These are phyloP conservation scores for Camponotus vicinus DNA, from an alignment of 1,140 invertebrate genomes.

Conservation along the genomic window DNA sequence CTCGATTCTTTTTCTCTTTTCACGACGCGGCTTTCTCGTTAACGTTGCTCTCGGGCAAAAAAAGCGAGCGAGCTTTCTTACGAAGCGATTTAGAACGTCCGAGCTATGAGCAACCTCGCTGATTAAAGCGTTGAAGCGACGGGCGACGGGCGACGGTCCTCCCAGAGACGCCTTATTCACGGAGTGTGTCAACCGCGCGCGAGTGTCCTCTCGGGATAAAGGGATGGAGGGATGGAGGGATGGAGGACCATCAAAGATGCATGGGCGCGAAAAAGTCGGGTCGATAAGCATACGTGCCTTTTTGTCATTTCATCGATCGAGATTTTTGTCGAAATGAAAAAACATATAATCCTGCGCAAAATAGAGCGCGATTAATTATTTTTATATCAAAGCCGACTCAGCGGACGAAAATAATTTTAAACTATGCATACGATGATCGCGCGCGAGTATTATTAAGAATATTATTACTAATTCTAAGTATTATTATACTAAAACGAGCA, in stretches of 20 bases:
- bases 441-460: not conserved
- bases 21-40: conserved; percentile 51
- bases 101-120: conserved; percentile 65
- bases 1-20: conserved; percentile 49
- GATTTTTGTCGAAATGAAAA: not conserved
- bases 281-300: not conserved
- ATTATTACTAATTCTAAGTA: not conserved
- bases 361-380: not conserved
- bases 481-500: not conserved
- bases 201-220: not conserved
- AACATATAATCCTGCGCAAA: no score
- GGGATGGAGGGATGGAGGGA: not conserved
- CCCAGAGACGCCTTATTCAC: not conserved
- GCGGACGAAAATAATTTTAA: not conserved
- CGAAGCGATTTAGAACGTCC: conserved; percentile 62
- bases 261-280: conserved; percentile 1
- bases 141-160: not conserved
- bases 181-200: not conserved
- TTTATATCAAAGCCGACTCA: not conserved
- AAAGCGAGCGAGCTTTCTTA: conserved; percentile 52
- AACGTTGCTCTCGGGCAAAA: conserved; percentile 33
- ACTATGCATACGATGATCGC: not conserved
- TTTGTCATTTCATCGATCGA: not conserved
- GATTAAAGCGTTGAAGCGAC: conserved; percentile 59
- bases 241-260: conserved; percentile 3